Conservation (phyloP, 1,140 invertebrate genomes). For the Euborellia annulipes region DNA sequence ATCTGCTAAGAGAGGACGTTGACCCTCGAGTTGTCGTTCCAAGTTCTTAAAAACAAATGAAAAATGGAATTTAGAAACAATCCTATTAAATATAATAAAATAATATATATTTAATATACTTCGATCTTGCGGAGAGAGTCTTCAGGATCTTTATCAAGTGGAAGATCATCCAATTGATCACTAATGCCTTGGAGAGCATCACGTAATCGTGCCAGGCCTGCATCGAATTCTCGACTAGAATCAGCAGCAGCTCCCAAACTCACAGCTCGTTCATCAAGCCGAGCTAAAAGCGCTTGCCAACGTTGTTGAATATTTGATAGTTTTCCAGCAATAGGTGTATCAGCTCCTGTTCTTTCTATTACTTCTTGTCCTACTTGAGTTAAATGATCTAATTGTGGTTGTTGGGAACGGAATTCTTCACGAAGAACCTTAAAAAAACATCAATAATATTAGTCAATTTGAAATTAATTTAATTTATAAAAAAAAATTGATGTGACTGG, state of each 20-base stretch:
- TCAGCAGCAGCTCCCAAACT: constrained; percentile 74
- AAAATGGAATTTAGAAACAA: not conserved
- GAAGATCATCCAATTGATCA: constrained; percentile 70
- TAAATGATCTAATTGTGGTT: constrained; percentile 73
- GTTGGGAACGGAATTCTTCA: constrained; percentile 82
- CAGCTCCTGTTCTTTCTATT: constrained; percentile 47
- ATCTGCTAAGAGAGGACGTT: constrained; percentile 71
- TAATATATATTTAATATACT: constrained; percentile 12
- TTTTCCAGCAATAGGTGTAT: constrained; percentile 15
- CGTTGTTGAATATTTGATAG: constrained; percentile 37
- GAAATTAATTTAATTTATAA: too few species aligned
- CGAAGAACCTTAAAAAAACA: constrained; percentile 65
- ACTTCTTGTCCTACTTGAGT: constrained; percentile 64
- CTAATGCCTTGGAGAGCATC: constrained; percentile 70
- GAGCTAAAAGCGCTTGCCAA: constrained; percentile 65
- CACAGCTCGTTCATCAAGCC: constrained; percentile 65
- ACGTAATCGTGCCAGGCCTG: constrained; percentile 58
- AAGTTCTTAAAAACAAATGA: constrained; percentile 36
- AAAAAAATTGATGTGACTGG: too few species aligned
- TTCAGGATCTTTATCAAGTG: constrained; percentile 68
- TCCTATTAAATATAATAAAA: not conserved
- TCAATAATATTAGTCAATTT: too few species aligned
- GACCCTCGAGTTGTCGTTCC: constrained; percentile 73
- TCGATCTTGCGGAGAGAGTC: constrained; percentile 68
- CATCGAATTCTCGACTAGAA: constrained; percentile 79